These are phyloP conservation scores for Centruroides sculpturatus DNA, from an alignment of 1,140 invertebrate genomes.

Conservation along the genomic window DNA sequence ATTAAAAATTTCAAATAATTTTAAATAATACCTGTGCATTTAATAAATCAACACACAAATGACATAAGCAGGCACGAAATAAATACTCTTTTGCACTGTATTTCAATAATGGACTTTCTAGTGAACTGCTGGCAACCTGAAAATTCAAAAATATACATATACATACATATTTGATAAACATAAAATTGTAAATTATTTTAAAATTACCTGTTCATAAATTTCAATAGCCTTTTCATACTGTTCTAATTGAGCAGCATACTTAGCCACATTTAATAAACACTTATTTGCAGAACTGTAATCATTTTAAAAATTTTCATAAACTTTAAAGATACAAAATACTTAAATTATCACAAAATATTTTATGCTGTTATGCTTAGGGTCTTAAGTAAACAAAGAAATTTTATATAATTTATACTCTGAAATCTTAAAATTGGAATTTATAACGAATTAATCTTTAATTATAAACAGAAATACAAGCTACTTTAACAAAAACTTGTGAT, in stretches of 20 bases:
- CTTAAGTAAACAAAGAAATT: too few relatives aligned
- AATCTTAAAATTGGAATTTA: too few relatives aligned
- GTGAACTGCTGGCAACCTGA: conserved; percentile 73
- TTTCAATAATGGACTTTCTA: conserved; percentile 89
- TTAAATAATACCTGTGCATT: conserved; percentile 52
- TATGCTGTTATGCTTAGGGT: too few relatives aligned
- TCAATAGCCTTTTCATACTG: conserved; percentile 94
- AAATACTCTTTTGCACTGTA: conserved; percentile 98
- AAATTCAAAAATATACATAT: conserved; percentile 11
- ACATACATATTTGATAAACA: neutral
- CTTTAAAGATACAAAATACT: too few relatives aligned
- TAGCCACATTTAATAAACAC: conserved; percentile 92
- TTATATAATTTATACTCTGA: too few relatives aligned
- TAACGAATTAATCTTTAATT: too few relatives aligned
- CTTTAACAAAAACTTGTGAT: too few relatives aligned
- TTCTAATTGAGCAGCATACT: conserved; percentile 89
- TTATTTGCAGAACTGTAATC: conserved; percentile 71
- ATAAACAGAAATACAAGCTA: too few relatives aligned
- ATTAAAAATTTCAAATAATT: neutral
- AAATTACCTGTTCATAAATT: conserved; percentile 76
- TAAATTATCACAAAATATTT: too few relatives aligned
- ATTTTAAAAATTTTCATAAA: too few relatives aligned
- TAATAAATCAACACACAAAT: conserved; percentile 84
- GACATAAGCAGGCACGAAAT: conserved; percentile 84
- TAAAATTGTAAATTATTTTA: neutral